Conservation (phyloP, 2,888 invertebrate genomes). For the Nebria brevicollis region DNA sequence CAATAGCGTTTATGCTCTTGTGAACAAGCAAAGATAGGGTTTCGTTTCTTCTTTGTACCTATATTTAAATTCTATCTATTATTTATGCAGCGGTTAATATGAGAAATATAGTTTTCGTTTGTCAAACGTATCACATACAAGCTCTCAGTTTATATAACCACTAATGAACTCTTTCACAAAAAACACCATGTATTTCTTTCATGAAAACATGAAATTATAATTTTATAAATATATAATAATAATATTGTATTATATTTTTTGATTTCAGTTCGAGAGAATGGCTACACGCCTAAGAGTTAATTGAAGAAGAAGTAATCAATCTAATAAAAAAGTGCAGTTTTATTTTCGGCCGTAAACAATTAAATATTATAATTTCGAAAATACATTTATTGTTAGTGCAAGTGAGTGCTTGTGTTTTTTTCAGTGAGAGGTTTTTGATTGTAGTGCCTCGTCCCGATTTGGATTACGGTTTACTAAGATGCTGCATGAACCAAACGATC, state of each 20-base stretch:
- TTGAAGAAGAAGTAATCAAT: neutral
- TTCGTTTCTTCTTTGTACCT: neutral
- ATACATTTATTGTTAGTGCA: neutral
- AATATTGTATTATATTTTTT: neutral
- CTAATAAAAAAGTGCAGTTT: neutral
- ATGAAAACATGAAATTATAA: too few species aligned
- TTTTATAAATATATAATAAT: neutral
- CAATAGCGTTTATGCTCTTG: neutral
- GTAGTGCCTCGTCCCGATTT: neutral
- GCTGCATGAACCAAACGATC: neutral
- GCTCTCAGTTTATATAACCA: too few species aligned
- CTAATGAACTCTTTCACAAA: too few species aligned
- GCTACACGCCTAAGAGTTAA: neutral
- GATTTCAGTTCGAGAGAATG: slow-evolving; percentile 1
- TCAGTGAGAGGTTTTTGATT: neutral
- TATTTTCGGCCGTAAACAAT: neutral
- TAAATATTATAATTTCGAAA: neutral
- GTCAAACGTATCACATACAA: neutral
- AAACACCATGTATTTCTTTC: too few species aligned
- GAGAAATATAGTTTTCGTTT: neutral
- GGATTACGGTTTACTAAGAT: neutral
- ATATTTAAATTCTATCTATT: neutral
- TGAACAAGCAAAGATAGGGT: neutral
- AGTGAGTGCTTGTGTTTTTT: neutral
- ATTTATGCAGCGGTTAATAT: neutral